Evolutionary conservation across 2,113 vertebrate genomes (phyloP), one percentile per base, ranked within the genome.

Genomic region (Muscicapa adusta): DNA sequence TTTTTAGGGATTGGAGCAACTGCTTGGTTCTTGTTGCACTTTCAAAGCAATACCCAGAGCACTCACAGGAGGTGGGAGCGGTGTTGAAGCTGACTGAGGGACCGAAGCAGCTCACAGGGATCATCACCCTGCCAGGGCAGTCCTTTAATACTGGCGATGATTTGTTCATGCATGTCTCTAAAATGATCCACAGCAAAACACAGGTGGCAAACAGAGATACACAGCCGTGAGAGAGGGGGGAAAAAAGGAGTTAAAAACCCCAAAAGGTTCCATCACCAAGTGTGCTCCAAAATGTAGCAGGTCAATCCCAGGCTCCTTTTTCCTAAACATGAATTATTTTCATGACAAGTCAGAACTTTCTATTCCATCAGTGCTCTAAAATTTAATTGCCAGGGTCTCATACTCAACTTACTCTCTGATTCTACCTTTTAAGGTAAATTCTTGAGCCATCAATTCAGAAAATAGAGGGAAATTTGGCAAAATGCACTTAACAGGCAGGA

Each of bases 151-250:
- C 98, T 99, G 97, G 97, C 98, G 98, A 99, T 99, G 98, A 99
- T 99, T 98, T 99, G 98, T 85, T 98, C 98, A 98, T 99, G 99
- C 98, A 99, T 98, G 92, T 99, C 98, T 96, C 99, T 99, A 98
- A 79, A 98, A 97, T 73, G 85, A 88, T 91, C 54, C 94, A 96
- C 73, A 93, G 91, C 88, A 90, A 92, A 91, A 89, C 47, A 91
- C 75, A 85, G 76, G 79, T 73, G 43, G 72, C 67, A 96, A 93
- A 84, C 85, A 80, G 74, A 61, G 54, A 85, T 5, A 89, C 50
- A 91, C 26, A 93, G 94, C 86, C 68, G 33, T 57, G 93, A 96
- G 72, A 94, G 90, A 89, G 53, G 20, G 61, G 42, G 51, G 9
- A 7, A 14, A 91, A 86, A 16, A 91, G 40, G 53, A 88, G 88